Conservation (phyloP, 1,140 invertebrate genomes). For the Anastrepha ludens region DNA sequence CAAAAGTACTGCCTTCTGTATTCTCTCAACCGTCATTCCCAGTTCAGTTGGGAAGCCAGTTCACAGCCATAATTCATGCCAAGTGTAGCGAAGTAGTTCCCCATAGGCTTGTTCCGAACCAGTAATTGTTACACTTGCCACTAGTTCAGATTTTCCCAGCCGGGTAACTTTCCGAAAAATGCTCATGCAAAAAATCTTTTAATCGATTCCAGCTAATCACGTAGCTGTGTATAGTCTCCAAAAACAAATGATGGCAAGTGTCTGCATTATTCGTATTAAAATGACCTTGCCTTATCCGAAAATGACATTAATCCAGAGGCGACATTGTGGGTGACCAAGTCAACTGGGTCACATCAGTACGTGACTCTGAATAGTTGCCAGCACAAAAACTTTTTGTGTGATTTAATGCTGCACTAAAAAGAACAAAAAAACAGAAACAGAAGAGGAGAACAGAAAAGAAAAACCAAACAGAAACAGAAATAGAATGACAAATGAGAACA, state of each 20-base stretch:
- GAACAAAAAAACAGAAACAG: not conserved
- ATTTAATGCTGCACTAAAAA: not conserved
- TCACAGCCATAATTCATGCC: no score
- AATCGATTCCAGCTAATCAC: constrained; percentile 35
- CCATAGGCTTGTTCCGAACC: no score
- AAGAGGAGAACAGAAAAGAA: not conserved
- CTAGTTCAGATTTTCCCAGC: no score
- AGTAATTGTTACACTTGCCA: no score
- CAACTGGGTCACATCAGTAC: constrained; percentile 45
- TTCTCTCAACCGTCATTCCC: no score
- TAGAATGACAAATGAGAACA: constrained; percentile 18
- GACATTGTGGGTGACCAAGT: constrained; percentile 33
- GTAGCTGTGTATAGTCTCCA: not conserved
- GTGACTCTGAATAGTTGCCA: constrained; percentile 7
- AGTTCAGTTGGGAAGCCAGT: no score
- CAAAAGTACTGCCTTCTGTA: no score
- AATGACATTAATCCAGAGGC: constrained; percentile 37
- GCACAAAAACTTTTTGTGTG: constrained; percentile 20
- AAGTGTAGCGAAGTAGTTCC: no score
- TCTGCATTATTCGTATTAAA: not conserved
- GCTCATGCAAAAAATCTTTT: no score
- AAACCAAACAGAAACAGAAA: not conserved
- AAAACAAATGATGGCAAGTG: constrained; percentile 14
- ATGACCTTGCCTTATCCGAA: constrained; percentile 20
- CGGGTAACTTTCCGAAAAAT: no score